Conservation (phyloP, 2,888 invertebrate species). For the Melieria omissa region DNA sequence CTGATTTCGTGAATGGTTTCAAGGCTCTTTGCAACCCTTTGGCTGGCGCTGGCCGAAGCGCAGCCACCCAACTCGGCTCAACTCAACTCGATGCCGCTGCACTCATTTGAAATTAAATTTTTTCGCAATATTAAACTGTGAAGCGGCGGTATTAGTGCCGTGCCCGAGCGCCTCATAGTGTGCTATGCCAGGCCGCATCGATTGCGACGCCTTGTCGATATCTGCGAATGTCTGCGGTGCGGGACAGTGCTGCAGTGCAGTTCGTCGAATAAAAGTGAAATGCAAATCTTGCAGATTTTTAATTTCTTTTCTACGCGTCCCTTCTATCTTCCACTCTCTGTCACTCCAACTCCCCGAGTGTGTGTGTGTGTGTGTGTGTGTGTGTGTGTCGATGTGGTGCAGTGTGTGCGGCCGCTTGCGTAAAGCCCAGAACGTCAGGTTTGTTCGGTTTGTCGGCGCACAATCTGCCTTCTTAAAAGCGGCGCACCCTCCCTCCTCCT, state of each 20-base stretch:
- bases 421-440: neutral
- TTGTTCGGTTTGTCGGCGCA: neutral
- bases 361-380: neutral
- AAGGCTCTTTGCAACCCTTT: constrained; percentile 29
- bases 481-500: neutral
- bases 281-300: constrained; percentile 63
- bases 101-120: constrained; percentile 26
- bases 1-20: constrained; percentile 3
- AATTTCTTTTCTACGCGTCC: constrained; percentile 54
- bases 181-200: neutral
- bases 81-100: neutral
- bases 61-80: neutral
- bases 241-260: constrained; percentile 36
- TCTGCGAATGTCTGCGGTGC: neutral
- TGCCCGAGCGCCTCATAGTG: neutral
- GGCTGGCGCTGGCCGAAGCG: neutral
- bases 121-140: constrained; percentile 33
- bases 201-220: neutral
- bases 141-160: constrained; percentile 17
- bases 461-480: constrained; percentile 5
- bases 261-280: constrained; percentile 48
- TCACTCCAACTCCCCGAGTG: neutral
- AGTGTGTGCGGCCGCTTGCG: neutral
- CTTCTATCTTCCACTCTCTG: constrained; percentile 30
- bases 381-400: constrained; percentile 7